Conservation (phyloP, 2,113 vertebrate genomes). For the Indri indri region DNA sequence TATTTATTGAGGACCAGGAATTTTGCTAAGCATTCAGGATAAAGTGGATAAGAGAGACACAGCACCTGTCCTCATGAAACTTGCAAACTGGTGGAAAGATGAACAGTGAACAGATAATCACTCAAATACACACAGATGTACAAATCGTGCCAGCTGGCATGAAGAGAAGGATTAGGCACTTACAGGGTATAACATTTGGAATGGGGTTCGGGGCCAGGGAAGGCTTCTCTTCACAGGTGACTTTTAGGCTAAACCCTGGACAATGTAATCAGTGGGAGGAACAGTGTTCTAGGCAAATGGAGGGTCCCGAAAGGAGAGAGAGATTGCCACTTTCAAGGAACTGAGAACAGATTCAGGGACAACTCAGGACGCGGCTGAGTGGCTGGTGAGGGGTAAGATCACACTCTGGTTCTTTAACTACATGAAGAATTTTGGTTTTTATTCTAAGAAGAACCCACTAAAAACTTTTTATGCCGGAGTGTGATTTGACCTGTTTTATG, state of each 20-base stretch:
- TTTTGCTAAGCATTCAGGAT: neutral
- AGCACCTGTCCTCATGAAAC: neutral
- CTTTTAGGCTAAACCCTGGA: neutral
- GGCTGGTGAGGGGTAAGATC: neutral
- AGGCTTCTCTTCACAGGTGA: neutral
- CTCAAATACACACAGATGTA: neutral
- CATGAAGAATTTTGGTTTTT: neutral
- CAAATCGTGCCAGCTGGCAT: too few relatives aligned
- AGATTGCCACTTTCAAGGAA: neutral
- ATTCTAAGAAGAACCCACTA: neutral
- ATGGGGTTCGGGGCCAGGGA: fast-evolving
- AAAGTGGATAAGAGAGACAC: neutral
- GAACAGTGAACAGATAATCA: neutral
- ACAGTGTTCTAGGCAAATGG: neutral
- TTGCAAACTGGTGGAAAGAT: neutral
- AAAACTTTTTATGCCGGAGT: neutral
- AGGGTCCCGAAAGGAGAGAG: neutral
- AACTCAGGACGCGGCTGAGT: neutral
- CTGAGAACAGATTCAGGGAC: neutral
- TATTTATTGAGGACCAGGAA: neutral
- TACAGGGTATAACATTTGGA: neutral
- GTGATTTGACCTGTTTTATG: neutral
- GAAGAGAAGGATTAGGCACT: neutral
- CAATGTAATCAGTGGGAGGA: neutral
- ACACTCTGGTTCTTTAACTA: neutral